Evolutionary conservation across 2,888 invertebrate genomes (phyloP), one percentile per base, ranked within the genome.

Genomic region (Parelbella ahira): DNA sequence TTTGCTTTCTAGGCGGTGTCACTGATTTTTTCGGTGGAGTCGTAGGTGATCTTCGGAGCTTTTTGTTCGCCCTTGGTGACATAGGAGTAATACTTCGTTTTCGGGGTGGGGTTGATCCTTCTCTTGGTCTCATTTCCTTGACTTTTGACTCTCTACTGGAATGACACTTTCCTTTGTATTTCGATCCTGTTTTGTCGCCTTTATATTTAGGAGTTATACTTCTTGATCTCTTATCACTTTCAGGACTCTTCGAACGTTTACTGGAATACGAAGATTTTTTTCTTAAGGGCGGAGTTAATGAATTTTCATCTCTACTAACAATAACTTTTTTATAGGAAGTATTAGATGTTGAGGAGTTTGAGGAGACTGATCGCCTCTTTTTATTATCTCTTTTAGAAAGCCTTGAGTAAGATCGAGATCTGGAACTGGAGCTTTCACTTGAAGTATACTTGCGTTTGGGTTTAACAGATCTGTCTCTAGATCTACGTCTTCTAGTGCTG

Each of bases 361-460:
- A 66, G 9, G 83, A 79, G 2, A 50, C 45, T 3, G 71, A 65
- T 41, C 62, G 65, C 28, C 67, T 63, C 30, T 51, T 56, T 42
- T 64, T 72, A 44, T 56, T 68, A 4, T 59, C 58, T 51, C 60
- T 67, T 33, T 63, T 69, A 4, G 69, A 53, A 13, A 70, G 63
- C 28, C 60, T 60, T 7, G 76, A 69, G 52, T 71, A 74, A 10
- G 80, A 80, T 27, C 63, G 62, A 9, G 80, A 79, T 11, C 74
- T 60, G 9, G 75, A 77, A 33, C 70, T 74, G 0, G 80, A 76
- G 11, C 67, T 59, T 23, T 73, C 79, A 59, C 84, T 81, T 3
- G 82, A 80, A 12, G 76, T 74, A 58, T 83, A 83, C 41, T 73
- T 76, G 18, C 61, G 62, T 45, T 69, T 78, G 1, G 61, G 52